Base-by-base conservation (phyloP, 2,888 invertebrate species). In the Drosophila koepferae region DNA sequence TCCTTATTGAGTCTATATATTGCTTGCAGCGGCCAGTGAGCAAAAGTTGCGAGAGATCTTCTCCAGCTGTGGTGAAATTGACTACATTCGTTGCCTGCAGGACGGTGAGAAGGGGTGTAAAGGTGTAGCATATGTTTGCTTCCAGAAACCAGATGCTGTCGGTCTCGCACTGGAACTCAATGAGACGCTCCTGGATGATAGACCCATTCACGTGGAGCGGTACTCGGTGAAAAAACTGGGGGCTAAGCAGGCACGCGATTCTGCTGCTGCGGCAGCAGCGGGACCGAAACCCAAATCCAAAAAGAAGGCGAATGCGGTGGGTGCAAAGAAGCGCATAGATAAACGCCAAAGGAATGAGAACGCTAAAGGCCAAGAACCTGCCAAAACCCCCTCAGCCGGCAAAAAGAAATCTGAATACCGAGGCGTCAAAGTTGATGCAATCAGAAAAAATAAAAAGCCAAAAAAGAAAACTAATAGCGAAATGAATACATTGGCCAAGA, bases 71-170 rank as follows among this genome's bases (percentile, higher is more conserved):
- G 93, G 93, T 0, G 91, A 92, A 63, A 90, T 93, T 23, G 91
- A 93, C 31, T 93, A 93, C 63, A 88, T 93, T 16, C 90, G 93
- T 3, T 92, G 91, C 41, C 54, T 93, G 3, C 87, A 90, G 31
- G 82, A 83, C 14, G 91, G 90, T 1, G 86, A 89, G 1, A 90
- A 91, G 46, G 93, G 93, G 5, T 93, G 93, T 77, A 92, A 91
- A 41, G 93, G 93, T 5, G 89, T 92, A 3, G 93, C 91, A 0
- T 93, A 91, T 72, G 91, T 93, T 14, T 91, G 92, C 53, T 93
- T 93, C 70, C 89, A 92, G 61, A 80, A 84, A 2, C 75, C 91
- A 0, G 92, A 93, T 40, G 87, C 92, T 0, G 92, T 93, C 0
- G 89, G 91, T 0, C 76, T 93, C 23, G 93, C 93, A 1, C 64